Percentiles rank a stretch among this genome's conserved stretches.
Conservation (phyloP, 2,113 vertebrate species). For the Salvelinus namaycush region DNA sequence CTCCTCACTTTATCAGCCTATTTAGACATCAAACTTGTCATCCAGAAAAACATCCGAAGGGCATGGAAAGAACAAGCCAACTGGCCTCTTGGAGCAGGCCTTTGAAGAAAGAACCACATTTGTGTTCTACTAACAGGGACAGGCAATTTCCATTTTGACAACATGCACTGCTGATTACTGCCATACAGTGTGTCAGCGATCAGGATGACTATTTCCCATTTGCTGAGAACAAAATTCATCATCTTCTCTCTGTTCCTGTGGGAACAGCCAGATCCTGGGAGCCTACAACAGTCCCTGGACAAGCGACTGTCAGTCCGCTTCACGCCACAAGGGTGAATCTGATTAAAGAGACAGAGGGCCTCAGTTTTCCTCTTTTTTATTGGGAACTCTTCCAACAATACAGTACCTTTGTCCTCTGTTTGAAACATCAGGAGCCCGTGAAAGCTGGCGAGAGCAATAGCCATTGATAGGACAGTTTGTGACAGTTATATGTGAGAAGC, state of each 20-base stretch:
- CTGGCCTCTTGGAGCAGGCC: constrained; percentile 45
- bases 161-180: constrained; percentile 53
- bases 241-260: constrained; percentile 38
- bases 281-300: constrained; percentile 19
- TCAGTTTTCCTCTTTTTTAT: constrained; percentile 24
- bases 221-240: constrained; percentile 44
- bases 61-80: constrained; percentile 45
- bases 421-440: constrained; percentile 31
- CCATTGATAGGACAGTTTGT: constrained; percentile 54
- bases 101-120: constrained; percentile 45
- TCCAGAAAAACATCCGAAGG: constrained; percentile 60
- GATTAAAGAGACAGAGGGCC: constrained; percentile 35
- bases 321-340: constrained; percentile 19
- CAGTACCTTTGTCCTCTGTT: constrained; percentile 34
- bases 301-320: constrained; percentile 24
- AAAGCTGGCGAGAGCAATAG: constrained; percentile 42
- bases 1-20: constrained; percentile 61
- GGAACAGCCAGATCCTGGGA: constrained; percentile 16
- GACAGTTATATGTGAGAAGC: constrained; percentile 70
- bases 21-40: constrained; percentile 62
- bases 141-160: constrained; percentile 49
- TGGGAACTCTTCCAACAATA: constrained; percentile 19
- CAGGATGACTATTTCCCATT: constrained; percentile 28
- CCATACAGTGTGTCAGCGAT: constrained; percentile 25
- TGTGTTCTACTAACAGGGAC: constrained; percentile 48